Evolutionary conservation across 2,888 invertebrate species (phyloP).

Genomic region (Periphyllus acericola): DNA sequence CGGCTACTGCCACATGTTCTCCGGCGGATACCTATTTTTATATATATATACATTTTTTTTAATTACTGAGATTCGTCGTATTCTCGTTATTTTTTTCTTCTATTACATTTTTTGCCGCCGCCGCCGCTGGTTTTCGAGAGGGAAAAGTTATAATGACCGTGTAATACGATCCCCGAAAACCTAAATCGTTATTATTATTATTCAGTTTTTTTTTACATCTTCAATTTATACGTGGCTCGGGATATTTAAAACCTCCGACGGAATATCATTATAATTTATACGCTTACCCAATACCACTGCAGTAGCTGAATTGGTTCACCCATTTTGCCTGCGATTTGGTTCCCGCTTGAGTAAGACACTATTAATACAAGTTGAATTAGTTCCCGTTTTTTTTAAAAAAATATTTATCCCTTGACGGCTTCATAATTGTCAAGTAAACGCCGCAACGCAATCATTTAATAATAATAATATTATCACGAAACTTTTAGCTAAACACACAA

Average conservation of each 20-base stretch:
- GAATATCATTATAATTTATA: background rate
- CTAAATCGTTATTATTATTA: slow-evolving; percentile 32
- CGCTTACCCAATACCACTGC: too few species aligned
- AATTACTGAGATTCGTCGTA: slow-evolving; percentile 38
- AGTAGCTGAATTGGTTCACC: too few species aligned
- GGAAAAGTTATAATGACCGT: slow-evolving; percentile 27
- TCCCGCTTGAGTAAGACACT: too few species aligned
- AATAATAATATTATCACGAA: too few species aligned
- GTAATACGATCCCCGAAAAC: slow-evolving; percentile 47
- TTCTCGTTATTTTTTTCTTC: slow-evolving; percentile 27
- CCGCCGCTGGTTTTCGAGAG: background rate
- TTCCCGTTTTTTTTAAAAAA: too few species aligned
- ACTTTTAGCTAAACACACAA: too few species aligned
- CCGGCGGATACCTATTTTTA: background rate
- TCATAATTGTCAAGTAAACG: too few species aligned
- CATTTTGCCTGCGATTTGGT: too few species aligned
- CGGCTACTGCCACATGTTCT: slow-evolving; percentile 12
- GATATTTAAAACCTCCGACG: background rate
- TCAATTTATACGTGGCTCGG: background rate
- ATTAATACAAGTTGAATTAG: too few species aligned
- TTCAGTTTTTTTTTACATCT: background rate
- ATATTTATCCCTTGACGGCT: too few species aligned
- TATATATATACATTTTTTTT: background rate
- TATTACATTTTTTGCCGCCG: background rate
- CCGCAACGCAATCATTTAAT: too few species aligned